Conservation (phyloP, 2,113 vertebrate genomes). For the Hymenochirus boettgeri region DNA sequence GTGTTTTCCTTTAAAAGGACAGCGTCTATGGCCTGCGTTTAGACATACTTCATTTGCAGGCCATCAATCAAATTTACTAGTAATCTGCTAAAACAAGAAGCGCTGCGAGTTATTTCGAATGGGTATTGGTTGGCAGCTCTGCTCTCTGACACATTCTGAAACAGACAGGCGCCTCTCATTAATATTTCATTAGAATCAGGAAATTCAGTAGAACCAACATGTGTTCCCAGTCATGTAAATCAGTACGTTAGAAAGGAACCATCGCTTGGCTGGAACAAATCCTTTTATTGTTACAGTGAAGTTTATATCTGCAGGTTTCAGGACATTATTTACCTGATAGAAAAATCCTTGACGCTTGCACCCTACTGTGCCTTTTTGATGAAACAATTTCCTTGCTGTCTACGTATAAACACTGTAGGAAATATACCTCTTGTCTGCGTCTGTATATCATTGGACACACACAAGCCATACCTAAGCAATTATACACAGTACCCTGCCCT, state of each 20-base stretch:
- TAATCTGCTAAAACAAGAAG: conserved; percentile 16
- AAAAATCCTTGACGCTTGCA: not conserved
- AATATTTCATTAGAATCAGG: conserved; percentile 36
- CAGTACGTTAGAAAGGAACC: not conserved
- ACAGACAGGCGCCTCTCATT: conserved; percentile 18
- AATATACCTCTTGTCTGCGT: too few species aligned
- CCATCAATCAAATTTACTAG: conserved; percentile 21
- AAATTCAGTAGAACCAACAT: conserved; percentile 27
- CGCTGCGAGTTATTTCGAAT: conserved; percentile 9
- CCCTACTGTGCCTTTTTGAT: too few species aligned
- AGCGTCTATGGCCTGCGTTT: not conserved
- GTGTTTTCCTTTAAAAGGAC: not conserved
- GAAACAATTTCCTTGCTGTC: too few species aligned
- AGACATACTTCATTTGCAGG: not conserved
- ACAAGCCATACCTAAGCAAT: too few species aligned
- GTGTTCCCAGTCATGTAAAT: conserved; percentile 32
- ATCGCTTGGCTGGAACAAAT: conserved; percentile 26
- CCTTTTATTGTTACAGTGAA: conserved; percentile 21
- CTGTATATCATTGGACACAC: too few species aligned
- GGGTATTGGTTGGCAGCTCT: conserved; percentile 6
- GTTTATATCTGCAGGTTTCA: conserved; percentile 15
- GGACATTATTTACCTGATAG: conserved; percentile 5
- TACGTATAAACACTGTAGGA: too few species aligned
- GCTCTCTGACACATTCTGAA: conserved; percentile 23
- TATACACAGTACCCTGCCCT: too few species aligned